Evolutionary conservation across 35 echinoderm and acorn worm genomes (phyloP), one percentile per base, ranked within the genome.

Genomic region (Heliocidaris tuberculata): DNA sequence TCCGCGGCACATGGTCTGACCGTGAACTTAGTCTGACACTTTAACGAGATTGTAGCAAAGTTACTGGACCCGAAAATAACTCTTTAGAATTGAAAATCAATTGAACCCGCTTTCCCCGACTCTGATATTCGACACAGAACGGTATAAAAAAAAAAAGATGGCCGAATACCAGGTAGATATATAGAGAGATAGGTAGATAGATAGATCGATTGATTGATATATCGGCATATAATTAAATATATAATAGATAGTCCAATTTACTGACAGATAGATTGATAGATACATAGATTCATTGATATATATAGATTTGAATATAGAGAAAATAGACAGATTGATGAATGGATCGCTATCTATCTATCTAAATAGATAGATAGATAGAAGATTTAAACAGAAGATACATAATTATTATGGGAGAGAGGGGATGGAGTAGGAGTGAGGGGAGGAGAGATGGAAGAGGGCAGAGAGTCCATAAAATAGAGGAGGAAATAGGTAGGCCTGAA

Each of bases 21-120:
- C 65, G 65, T 78, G 65, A 78, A 78, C 65, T 78, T 19, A 24
- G 8, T 8, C 65, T 78, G 65, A 78, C 65, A 78, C 65, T 78
- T 78, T 78, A 78, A 78, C 65, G 65, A 78, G 21, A 78, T 24
- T 78, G 65, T 78, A 78, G 21, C 65, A 78, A 78, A 78, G 8
- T 78, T 19, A 78, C 65, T 78, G 65, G 65, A 78, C 65, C 65
- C 65, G 65, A 78, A 78, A 78, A 78, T 78, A 78, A 78, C 65
- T 78, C 65, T 78, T 21, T n/a, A 78, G 65, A 78, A n/a, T 19
- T 78, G 65, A 24, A 78, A 78, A 78, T 78, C 65, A 78, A 78
- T n/a, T 78, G 65, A n/a, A 78, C 21, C 21, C 27, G 65, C 65
- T 78, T 42, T 78, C 19, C 17, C 27, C 65, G 21, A 78, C 65